Evolutionary conservation across 2,888 invertebrate genomes (phyloP), one percentile per base, ranked within the genome.

Genomic region (Drosophila mettleri): DNA sequence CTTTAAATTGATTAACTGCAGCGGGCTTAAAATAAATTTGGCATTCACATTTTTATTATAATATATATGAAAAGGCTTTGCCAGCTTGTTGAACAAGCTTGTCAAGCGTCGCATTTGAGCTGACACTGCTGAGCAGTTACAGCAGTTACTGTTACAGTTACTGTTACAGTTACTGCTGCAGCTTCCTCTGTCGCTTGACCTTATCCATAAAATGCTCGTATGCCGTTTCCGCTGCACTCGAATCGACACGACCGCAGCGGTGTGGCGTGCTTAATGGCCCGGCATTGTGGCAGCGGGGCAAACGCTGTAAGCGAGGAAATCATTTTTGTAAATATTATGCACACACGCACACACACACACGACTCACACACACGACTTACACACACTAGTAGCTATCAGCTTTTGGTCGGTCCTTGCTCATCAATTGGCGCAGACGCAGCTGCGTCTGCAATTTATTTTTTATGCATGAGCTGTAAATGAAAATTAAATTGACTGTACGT

Each of bases 401-500:
- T 52, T 49, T 79, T 49, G 51, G 36, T 63, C 60, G 46, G 46
- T 55, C 24, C 45, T 18, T 59, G 54, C 41, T 55, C 75, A 64
- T 73, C 70, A 74, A 55, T 73, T 39, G 69, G 41, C 38, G 61
- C 41, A 51, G 51, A 34, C 45, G 59, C 48, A 22, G 53, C 48
- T 49, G 49, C 58, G 71, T 46, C 59, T 70, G 78, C 61, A 78
- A 70, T 69, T 80, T 65, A 80, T 83, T 81, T 71, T 84, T 80
- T 86, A 85, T 85, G 79, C 74, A 83, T 85, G 74, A 69, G 69
- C 72, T 77, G 74, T 58, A 85, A 87, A 84, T 87, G 79, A 79
- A 87, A 85, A 79, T 85, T 84, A 85, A 83, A 87, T 84, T 82
- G 83, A 77, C 64, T 84, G 83, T 87, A 46, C 61, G 58, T 61